Base-by-base conservation (phyloP, 2,888 invertebrate species). In the Agonopterix alstromeriana region DNA sequence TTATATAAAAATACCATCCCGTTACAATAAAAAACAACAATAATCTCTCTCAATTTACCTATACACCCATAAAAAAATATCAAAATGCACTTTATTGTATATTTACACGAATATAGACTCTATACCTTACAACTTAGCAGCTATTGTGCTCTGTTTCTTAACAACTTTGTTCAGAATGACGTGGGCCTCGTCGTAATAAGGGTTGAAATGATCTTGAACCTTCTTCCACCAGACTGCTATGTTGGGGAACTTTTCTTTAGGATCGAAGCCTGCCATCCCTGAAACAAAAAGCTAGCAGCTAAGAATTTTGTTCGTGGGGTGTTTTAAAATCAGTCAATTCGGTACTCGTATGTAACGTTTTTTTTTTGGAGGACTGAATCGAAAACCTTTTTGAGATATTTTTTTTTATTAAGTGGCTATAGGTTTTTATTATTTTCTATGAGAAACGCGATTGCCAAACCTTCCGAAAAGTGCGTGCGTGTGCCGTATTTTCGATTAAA, bases 191-290 rank as follows among this genome's bases (percentile, higher is more conserved):
- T 92, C 90, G 63, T 93, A 94, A 57, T 90, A 73, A 0, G 94
- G 94, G 67, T 88, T 90, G 59, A 92, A 91, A 52, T 90, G 82
- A 0, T 82, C 65, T 14, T 84, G 84, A 0, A 95, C 94, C 53
- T 90, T 89, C 43, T 91, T 84, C 70, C 93, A 78, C 94, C 94
- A 95, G 1, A 80, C 78, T 0, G 90, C 83, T 8, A 95, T 82
- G 56, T 89, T 90, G 0, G 92, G 90, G 58, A 90, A 90, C 45
- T 91, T 90, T 35, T 89, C 79, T 17, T 76, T 79, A 0, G 93
- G 90, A 65, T 95, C 91, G 67, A 90, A 95, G 7, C 92, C 93
- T 17, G 91, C 91, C 81, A 94, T 87, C 70, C 91, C 94, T 94
- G 71, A 35, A 43, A 10, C 5, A 27, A 5, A 0, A 27, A 27